Conservation (phyloP, 2,797 vertebrate genomes). For the Mormyrops attenuatus region DNA sequence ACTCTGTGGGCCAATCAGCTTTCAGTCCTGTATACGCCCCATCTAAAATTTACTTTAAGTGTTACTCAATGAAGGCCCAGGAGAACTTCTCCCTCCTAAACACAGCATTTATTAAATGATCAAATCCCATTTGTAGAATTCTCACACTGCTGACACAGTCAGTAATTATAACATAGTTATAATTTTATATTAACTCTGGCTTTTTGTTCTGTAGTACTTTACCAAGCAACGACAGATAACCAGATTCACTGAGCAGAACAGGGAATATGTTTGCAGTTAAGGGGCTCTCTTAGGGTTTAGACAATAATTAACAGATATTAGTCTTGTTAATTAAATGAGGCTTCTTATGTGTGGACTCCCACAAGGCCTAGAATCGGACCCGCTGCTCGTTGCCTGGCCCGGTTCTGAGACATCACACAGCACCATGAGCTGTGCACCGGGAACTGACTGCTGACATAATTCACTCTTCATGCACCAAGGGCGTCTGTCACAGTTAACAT, state of each 20-base stretch:
- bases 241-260: neutral
- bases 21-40: neutral
- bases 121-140: neutral
- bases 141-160: neutral
- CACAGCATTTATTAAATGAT: neutral
- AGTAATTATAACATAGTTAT: neutral
- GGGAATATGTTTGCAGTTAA: neutral
- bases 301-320: slow-evolving; percentile 10
- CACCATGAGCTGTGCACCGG: neutral
- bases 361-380: neutral
- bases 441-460: neutral
- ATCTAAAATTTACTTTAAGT: neutral
- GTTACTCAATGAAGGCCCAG: neutral
- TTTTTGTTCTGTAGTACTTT: neutral
- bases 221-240: neutral
- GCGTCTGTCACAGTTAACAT: neutral
- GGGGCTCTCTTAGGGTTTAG: neutral
- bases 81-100: neutral
- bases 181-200: neutral
- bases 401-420: neutral
- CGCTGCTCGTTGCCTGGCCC: neutral
- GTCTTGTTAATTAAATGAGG: slow-evolving; percentile 2
- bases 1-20: neutral
- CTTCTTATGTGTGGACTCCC: neutral
- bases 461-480: neutral